phyloP scores from a whole-genome alignment of 2,113 vertebrate genomes.

The Falco punctatus region DNA sequence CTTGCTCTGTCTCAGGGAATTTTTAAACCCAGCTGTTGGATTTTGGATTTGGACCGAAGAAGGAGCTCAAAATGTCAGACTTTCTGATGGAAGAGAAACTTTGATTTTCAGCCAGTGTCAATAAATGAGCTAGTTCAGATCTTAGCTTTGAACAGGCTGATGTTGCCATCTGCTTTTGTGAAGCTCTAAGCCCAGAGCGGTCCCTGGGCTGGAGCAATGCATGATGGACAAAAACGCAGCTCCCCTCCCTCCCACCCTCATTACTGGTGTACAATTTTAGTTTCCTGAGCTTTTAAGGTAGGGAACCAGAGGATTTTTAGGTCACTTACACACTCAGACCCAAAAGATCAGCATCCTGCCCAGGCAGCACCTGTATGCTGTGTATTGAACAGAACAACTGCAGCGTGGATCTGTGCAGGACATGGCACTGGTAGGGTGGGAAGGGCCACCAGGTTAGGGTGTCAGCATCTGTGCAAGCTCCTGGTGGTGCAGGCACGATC shows the following conservation, averaged over 20 bases:
- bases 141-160: background rate
- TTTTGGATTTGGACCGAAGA: background rate
- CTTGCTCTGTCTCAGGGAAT: background rate
- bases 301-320: background rate
- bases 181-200: background rate
- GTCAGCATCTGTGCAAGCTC: background rate
- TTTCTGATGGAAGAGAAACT: background rate
- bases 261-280: background rate
- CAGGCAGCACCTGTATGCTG: background rate
- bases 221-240: background rate
- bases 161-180: background rate
- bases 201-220: background rate
- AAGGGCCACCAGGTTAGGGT: background rate
- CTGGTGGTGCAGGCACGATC: background rate
- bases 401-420: background rate
- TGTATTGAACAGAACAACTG: background rate
- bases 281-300: background rate
- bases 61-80: background rate
- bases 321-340: background rate
- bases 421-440: rapidly evolving
- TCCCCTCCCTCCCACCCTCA: background rate
- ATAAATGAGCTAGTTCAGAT: background rate
- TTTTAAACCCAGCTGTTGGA: background rate
- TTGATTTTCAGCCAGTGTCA: background rate
- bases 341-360: background rate